phyloP scores from a whole-genome alignment of 2,797 vertebrate species.

The Hydrolagus colliei region DNA sequence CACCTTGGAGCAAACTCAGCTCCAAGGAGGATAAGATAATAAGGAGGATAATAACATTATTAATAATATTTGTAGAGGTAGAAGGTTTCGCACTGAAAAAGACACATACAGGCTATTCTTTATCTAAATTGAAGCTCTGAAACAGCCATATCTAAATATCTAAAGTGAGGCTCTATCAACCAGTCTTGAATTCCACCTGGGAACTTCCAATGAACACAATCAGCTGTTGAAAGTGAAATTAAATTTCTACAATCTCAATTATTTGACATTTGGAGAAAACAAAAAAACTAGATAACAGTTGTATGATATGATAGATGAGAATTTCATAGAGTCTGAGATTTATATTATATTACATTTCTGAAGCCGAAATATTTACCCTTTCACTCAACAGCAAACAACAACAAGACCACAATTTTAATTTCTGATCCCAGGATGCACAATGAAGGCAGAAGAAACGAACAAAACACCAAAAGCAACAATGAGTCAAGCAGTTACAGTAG shows the following conservation, averaged over 20 bases:
- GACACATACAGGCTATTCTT: not conserved
- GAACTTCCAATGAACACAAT: not conserved
- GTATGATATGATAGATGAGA: not conserved
- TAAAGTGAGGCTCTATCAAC: not conserved
- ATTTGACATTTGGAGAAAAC: not conserved
- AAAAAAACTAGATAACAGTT: not conserved
- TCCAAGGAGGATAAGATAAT: too few relatives aligned
- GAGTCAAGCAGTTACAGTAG: too few relatives aligned
- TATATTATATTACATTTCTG: not conserved
- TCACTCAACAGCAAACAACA: not conserved
- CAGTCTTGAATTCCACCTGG: too few relatives aligned
- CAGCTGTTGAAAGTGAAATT: not conserved
- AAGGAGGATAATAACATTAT: not conserved
- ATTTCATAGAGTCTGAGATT: not conserved
- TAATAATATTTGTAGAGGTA: not conserved
- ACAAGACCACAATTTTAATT: not conserved
- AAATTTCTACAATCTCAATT: not conserved
- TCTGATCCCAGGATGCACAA: not conserved
- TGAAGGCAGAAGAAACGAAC: not conserved
- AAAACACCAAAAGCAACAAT: not conserved
- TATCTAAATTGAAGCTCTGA: not conserved
- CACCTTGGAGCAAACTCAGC: too few relatives aligned
- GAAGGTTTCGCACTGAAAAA: not conserved
- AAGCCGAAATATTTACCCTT: not conserved
- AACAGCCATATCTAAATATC: too few relatives aligned